phyloP scores from a whole-genome alignment of 2,113 vertebrate species.

The Parotia lawesii region DNA sequence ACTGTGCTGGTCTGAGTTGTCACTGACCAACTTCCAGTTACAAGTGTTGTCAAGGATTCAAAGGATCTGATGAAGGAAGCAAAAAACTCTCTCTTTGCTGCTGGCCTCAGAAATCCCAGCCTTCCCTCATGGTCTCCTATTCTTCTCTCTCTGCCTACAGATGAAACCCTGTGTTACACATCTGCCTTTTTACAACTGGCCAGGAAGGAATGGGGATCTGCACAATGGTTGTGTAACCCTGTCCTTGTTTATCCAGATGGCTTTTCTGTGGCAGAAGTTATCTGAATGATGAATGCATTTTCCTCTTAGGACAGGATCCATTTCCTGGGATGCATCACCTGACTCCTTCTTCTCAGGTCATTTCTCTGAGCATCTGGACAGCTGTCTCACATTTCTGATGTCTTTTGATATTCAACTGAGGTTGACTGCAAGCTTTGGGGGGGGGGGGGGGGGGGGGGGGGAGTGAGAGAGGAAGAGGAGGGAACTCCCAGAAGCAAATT shows the following conservation, averaged over 20 bases:
- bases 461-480: not conserved
- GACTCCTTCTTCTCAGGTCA: constrained; percentile 50
- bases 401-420: not conserved
- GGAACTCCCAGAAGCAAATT: not conserved
- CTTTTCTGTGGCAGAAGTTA: constrained; percentile 42
- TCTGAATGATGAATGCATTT: constrained; percentile 62
- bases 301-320: constrained; percentile 30
- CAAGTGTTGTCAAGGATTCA: not conserved
- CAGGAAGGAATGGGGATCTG: constrained; percentile 15
- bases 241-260: constrained; percentile 68
- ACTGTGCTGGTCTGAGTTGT: not conserved
- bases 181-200: constrained; percentile 18
- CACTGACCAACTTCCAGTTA: not conserved
- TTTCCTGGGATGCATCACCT: constrained; percentile 65
- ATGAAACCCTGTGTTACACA: not conserved
- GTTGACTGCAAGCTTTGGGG: not conserved
- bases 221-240: constrained; percentile 7
- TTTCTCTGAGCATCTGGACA: constrained; percentile 44
- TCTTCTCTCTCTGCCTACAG: not conserved
- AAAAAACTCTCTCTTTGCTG: not conserved
- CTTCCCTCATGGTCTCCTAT: not conserved
- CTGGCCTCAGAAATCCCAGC: not conserved
- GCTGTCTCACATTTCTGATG: constrained; percentile 50
- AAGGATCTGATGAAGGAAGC: not conserved
- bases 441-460: not conserved